Conservation (phyloP, 2,888 invertebrate genomes). For the Periphyllus acericola region DNA sequence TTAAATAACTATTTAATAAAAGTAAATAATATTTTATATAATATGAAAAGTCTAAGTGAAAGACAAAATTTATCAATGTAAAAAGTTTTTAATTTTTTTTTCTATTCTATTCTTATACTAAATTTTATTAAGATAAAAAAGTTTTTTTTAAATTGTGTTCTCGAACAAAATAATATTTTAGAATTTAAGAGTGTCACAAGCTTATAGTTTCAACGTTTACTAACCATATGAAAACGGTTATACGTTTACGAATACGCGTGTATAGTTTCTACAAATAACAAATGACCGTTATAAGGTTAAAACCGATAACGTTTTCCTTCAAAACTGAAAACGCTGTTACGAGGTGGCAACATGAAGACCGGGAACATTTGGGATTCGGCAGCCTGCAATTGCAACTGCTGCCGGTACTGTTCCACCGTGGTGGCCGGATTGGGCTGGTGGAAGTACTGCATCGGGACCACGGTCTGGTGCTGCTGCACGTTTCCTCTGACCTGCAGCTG, state of each 20-base stretch:
- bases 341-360: conserved; percentile 37
- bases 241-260: neutral
- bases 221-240: neutral
- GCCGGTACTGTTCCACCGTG: conserved; percentile 49
- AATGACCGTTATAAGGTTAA: neutral
- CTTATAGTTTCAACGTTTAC: too few species aligned
- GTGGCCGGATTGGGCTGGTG: conserved; percentile 58
- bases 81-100: neutral
- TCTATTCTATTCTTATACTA: too few species aligned
- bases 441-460: conserved; percentile 45
- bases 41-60: neutral
- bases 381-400: conserved; percentile 52
- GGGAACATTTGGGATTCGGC: conserved; percentile 43
- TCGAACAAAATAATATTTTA: too few species aligned
- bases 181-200: too few species aligned
- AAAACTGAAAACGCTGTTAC: neutral
- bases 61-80: neutral
- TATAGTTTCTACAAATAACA: neutral
- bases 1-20: neutral
- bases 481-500: conserved; percentile 42
- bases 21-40: neutral
- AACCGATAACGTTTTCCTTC: neutral
- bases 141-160: too few species aligned
- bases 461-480: conserved; percentile 46
- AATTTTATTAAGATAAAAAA: too few species aligned